Base-by-base conservation (phyloP, 2,888 invertebrate species). In the Malthinus seriepunctatus region DNA sequence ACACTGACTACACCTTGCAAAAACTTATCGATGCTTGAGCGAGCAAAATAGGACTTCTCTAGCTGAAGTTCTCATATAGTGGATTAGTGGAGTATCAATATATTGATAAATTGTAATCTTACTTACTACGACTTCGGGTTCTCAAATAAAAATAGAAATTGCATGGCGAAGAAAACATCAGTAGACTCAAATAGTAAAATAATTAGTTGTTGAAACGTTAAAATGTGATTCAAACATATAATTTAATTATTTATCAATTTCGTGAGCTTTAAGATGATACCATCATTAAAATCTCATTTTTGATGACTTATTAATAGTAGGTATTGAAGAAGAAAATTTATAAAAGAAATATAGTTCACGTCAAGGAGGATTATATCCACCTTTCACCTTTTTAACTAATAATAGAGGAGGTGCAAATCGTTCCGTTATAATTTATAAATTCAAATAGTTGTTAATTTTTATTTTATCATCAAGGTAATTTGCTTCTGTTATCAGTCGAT, bases 1-100 rank as follows among this genome's bases (percentile, higher is more conserved):
- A 23, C 23, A 23, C 23, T 5, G 5, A 66, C 68, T 69, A 66
- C 72, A 71, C 70, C 70, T 72, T 68, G 66, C 68, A 54, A 42
- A 63, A 52, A 50, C 68, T 72, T 60, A 66, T 69, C 68, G 66
- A 62, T 71, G 72, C 67, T 58, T 68, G 67, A 55, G 58, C 67
- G 66, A 69, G 67, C 72, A 67, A 67, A 64, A 60, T 69, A 53
- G 60, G 62, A 60, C 62, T 63, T 61, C 57, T 57, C 11, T 32
- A 47, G 10, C 34, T 33, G 51, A 51, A 47, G 48, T 42, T 39
- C 38, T 51, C 44, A 10, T 42, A 34, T 32, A n/a, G 48, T 23
- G 45, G 23, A 35, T 35, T 35, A 33, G 8, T 23, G 5, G 5
- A 23, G 2, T 23, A 23, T 23, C 23, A n/a, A n/a, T n/a, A n/a